Conservation (phyloP, 2,888 invertebrate species). For the Nemoura dubitans region DNA sequence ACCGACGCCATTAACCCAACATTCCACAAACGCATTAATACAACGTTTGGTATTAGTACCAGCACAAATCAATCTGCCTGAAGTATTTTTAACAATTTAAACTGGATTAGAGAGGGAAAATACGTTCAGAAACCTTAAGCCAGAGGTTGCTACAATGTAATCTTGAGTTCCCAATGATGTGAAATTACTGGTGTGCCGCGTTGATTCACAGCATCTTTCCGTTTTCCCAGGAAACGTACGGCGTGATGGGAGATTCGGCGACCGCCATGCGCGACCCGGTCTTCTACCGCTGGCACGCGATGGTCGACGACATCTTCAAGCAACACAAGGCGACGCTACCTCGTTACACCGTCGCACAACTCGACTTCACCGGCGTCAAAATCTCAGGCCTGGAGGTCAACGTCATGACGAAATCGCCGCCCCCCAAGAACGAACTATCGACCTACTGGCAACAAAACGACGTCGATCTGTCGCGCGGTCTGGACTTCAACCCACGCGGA, state of each 20-base stretch:
- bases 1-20: no score
- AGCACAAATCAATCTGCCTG: no score
- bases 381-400: constrained; percentile 67
- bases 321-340: constrained; percentile 76
- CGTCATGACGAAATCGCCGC: not conserved
- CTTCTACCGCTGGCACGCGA: constrained; percentile 87
- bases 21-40: no score
- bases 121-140: no score
- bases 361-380: constrained; percentile 71
- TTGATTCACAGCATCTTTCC: no score
- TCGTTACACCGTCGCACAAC: constrained; percentile 69
- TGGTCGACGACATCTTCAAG: constrained; percentile 80
- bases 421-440: constrained; percentile 50
- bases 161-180: no score
- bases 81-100: no score
- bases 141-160: no score
- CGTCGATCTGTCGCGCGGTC: constrained; percentile 57
- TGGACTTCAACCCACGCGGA: constrained; percentile 56
- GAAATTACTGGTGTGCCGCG: no score
- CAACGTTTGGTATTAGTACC: no score
- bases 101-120: no score
- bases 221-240: constrained; percentile 75
- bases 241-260: constrained; percentile 84
- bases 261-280: constrained; percentile 89
- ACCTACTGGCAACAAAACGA: constrained; percentile 58